Percentiles rank a stretch among this genome's conserved stretches.
These are phyloP conservation scores for Galendromus occidentalis DNA, from an alignment of 1,140 invertebrate species.

Conservation along the genomic window DNA sequence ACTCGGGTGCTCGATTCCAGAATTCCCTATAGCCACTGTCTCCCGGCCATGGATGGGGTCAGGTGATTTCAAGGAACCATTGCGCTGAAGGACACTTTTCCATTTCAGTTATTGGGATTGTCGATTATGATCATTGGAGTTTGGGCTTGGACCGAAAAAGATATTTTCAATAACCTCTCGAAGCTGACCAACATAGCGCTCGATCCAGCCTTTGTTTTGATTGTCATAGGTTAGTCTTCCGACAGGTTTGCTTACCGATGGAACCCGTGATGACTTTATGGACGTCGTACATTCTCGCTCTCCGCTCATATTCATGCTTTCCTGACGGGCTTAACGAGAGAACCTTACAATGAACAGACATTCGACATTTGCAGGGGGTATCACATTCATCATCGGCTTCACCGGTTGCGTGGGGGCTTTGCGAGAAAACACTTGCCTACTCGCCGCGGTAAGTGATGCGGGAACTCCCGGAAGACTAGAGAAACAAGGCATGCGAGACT, in stretches of 20 bases:
- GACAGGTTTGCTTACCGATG: too few species aligned
- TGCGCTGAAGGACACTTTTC: constrained; percentile 21
- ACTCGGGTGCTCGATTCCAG: too few species aligned
- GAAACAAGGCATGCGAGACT: too few species aligned
- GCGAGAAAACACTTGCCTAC: constrained; percentile 43
- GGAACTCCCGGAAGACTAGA: too few species aligned
- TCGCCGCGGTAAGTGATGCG: constrained; percentile 51
- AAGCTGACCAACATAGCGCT: constrained; percentile 56
- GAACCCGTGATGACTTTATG: too few species aligned
- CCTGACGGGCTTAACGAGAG: too few species aligned
- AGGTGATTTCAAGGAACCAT: too few species aligned
- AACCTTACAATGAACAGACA: background rate
- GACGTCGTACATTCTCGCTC: too few species aligned
- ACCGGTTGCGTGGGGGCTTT: constrained; percentile 91
- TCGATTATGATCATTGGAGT: constrained; percentile 66
- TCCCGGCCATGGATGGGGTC: too few species aligned
- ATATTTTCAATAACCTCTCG: constrained; percentile 76
- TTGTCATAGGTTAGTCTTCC: constrained; percentile 52
- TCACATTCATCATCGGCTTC: constrained; percentile 86
- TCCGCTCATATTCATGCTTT: too few species aligned
- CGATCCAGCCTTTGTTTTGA: constrained; percentile 85
- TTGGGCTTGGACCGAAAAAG: constrained; percentile 94
- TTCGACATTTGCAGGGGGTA: constrained; percentile 38
- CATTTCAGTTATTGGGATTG: constrained; percentile 57
- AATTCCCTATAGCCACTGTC: too few species aligned